Conservation (phyloP, 2,888 invertebrate species). For the Tuta absoluta region DNA sequence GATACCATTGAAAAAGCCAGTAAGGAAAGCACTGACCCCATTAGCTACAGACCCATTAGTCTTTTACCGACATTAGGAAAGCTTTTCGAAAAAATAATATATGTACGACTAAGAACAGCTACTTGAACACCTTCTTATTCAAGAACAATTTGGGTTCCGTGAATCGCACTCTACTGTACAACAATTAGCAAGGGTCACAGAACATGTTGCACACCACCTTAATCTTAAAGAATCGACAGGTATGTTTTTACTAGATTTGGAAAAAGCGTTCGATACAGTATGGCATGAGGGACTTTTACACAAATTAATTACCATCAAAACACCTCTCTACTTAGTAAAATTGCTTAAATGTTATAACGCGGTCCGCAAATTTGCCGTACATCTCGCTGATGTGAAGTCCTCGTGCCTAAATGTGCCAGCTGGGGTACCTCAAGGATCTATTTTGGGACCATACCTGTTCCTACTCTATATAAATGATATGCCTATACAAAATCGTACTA, state of each 20-base stretch:
- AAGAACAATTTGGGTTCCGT: constrained; percentile 32
- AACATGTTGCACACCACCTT: constrained; percentile 24
- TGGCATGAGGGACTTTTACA: constrained; percentile 24
- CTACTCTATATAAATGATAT: constrained; percentile 3
- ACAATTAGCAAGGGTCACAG: constrained; percentile 28
- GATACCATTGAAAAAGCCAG: background rate
- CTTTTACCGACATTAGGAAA: constrained; percentile 27
- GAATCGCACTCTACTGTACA: constrained; percentile 24
- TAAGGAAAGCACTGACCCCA: background rate
- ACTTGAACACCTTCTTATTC: background rate
- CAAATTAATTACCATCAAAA: background rate
- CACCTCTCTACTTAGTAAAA: constrained; percentile 17
- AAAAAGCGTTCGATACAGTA: too few relatives aligned
- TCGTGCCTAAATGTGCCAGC: constrained; percentile 8
- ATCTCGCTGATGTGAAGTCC: constrained; percentile 19
- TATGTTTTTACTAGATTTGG: constrained; percentile 27
- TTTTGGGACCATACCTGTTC: constrained; percentile 29
- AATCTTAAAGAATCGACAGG: constrained; percentile 26
- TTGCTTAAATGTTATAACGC: constrained; percentile 16
- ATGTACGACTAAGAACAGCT: constrained; percentile 4
- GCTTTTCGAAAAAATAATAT: constrained; percentile 28
- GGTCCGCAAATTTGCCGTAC: background rate
- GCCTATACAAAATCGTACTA: constrained; percentile 21
- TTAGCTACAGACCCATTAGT: constrained; percentile 30
- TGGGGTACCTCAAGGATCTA: constrained; percentile 30